Base-by-base conservation (phyloP, 23 tunicate genomes). In the Clavelina lepadiformis region DNA sequence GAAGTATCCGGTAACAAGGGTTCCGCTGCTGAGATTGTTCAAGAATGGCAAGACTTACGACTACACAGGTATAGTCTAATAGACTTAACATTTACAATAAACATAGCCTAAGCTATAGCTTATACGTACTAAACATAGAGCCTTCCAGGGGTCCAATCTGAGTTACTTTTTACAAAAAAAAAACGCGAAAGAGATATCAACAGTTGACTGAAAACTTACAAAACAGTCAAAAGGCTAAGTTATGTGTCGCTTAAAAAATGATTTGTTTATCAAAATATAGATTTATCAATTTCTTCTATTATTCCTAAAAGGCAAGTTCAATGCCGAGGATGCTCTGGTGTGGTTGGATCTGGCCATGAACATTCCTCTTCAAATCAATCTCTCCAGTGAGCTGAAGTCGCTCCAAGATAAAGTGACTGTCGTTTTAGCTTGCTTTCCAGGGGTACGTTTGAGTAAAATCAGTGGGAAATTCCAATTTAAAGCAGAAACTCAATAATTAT, bases 341-440 rank as follows among this genome's bases (percentile, higher is more conserved):
- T 88, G 96, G 96, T 15, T 74, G 2, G 70, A 79, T 29, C 53
- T 79, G 51, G 96, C 85, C 3, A 63, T 88, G 82, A 74, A 68
- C 67, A 71, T 71, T 30, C 96, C 96, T 0, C 37, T 79, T 23
- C 74, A 36, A n/a, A 57, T 88, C 37, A 67, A 73, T 35, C 47
- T 75, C 0, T 56, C 63, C 22, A 53, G 68, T 33, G 86, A 72
- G 53, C 58, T 88, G 28, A 80, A 88, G 7, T 72, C 75, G 22
- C 41, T 88, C 26, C 68, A 33, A n/a, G 41, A 73, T 34, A 25
- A 53, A 4, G 71, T 61, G 0, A 47, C 69, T 35, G 87, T 88
- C 13, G 53, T 88, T 23, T 30, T 80, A 45, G 96, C 82, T 5
- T 79, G 86, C 33, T 88, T 88, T 44, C 82, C 82, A 1, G 82